phyloP scores from a whole-genome alignment of 2,797 vertebrate genomes.

The Brotula barbata region DNA sequence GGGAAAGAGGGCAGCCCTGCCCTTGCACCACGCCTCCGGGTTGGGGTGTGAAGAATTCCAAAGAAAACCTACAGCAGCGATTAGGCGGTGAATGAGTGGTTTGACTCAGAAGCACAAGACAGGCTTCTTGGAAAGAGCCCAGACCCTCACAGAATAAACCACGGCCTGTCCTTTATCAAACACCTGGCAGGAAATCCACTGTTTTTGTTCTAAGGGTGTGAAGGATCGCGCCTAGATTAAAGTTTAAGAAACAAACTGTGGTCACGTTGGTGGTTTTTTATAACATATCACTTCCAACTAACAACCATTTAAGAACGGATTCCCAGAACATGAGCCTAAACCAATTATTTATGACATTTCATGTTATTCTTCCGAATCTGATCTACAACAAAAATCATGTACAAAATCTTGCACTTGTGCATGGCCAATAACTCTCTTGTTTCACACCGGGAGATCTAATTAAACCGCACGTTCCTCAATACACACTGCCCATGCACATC shows the following conservation, averaged over 20 bases:
- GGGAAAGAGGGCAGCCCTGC: slow-evolving; percentile 42
- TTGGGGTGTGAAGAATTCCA: slow-evolving; percentile 59
- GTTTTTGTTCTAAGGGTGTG: slow-evolving; percentile 40
- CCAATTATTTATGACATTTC: too few species aligned
- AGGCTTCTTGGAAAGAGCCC: slow-evolving; percentile 40
- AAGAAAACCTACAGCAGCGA: slow-evolving; percentile 55
- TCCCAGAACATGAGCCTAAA: too few species aligned
- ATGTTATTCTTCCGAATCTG: slow-evolving; percentile 40
- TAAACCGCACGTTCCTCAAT: slow-evolving; percentile 48
- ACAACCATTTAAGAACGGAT: slow-evolving; percentile 7
- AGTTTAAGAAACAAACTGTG: slow-evolving; percentile 25
- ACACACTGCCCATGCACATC: slow-evolving; percentile 48
- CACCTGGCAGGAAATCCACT: slow-evolving; percentile 36
- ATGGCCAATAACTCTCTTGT: slow-evolving; percentile 29
- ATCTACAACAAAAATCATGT: slow-evolving; percentile 54
- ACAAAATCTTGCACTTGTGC: slow-evolving; percentile 21
- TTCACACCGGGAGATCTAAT: slow-evolving; percentile 51
- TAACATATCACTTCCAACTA: slow-evolving; percentile 8
- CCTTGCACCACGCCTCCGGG: slow-evolving; percentile 54
- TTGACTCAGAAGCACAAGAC: slow-evolving; percentile 44
- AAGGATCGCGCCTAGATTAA: slow-evolving; percentile 10
- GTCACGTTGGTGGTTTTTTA: slow-evolving; percentile 7
- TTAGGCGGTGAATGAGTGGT: slow-evolving; percentile 39
- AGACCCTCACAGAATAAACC: slow-evolving; percentile 29
- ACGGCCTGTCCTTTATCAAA: slow-evolving; percentile 44